Evolutionary conservation across 1,140 invertebrate species (phyloP), one percentile per base, ranked within the genome.

Genomic region (Cydia fagiglandana): DNA sequence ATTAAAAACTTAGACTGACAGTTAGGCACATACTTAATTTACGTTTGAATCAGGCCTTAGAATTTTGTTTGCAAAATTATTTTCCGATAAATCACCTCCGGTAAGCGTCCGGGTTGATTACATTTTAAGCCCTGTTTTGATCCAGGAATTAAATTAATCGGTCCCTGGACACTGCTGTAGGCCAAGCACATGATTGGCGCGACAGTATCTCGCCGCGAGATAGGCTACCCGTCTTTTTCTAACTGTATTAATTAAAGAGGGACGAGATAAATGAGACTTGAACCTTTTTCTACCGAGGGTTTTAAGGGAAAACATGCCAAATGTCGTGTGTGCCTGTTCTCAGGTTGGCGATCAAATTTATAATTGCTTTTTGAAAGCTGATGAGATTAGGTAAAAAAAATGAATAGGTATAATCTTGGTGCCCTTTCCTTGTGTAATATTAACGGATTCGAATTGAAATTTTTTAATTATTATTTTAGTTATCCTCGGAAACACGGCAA

Each of bases 91-190:
- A 66, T 66, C 64, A 66, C 12, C 64, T 34, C 3, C 30, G 64
- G 13, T 34, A 68, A 68, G n/a, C 64, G 38, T 68, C 64, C 64
- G 64, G 30, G 30, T 34, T 34, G 64, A 68, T 68, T 68, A 68
- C 64, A 68, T 68, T 68, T 68, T 68, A 68, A 68, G 64, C 64
- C 30, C 13, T 13, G 64, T 68, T 68, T 68, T 68, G 64, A 68
- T 38, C 30, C 64, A n/a, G 13, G 64, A 34, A 34, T n/a, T n/a
- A 34, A 34, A 66, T 66, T n/a, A 68, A 68, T 38, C 64, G 64
- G 15, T n/a, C 64, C 30, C 64, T 38, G 64, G 64, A 68, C 64
- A 68, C 0, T n/a, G 12, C 64, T 61, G 9, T n/a, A n/a, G n/a
- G n/a, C n/a, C n/a, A n/a, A n/a, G n/a, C n/a, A n/a, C n/a, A n/a